Evolutionary conservation across 2,113 vertebrate genomes (phyloP).

Genomic region (Lamprologus callipterus): DNA sequence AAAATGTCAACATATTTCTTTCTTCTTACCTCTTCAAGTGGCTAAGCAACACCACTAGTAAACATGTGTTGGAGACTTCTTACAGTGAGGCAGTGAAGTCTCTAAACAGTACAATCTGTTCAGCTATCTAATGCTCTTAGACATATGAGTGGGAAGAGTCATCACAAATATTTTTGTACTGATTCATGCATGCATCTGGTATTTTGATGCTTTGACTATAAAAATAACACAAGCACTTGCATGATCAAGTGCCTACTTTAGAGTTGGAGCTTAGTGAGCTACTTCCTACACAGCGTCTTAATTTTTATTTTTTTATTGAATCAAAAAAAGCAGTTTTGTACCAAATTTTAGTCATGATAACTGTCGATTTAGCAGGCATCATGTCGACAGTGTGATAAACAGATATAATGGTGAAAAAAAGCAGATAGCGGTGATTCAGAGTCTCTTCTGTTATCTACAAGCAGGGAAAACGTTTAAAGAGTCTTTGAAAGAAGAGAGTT

Average conservation of each 20-base stretch:
- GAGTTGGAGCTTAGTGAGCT: not conserved
- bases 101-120: constrained; percentile 22
- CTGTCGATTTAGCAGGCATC: not conserved
- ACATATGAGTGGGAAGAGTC: not conserved
- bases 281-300: not conserved
- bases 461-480: not conserved
- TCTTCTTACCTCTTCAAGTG: not conserved
- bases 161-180: not conserved
- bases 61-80: not conserved
- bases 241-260: not conserved
- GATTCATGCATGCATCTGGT: not conserved
- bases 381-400: not conserved
- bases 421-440: not conserved
- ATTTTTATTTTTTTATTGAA: not conserved
- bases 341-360: not conserved
- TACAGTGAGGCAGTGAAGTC: not conserved
- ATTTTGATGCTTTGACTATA: not conserved
- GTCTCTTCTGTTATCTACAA: not conserved
- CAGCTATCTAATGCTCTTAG: constrained; percentile 11
- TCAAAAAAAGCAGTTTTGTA: not conserved
- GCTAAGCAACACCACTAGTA: not conserved
- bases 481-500: not conserved
- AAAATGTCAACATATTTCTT: not conserved
- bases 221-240: not conserved
- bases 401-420: not conserved